These are phyloP conservation scores for Camptogramma bilineatum DNA, from an alignment of 2,888 invertebrate species.

Conservation along the genomic window DNA sequence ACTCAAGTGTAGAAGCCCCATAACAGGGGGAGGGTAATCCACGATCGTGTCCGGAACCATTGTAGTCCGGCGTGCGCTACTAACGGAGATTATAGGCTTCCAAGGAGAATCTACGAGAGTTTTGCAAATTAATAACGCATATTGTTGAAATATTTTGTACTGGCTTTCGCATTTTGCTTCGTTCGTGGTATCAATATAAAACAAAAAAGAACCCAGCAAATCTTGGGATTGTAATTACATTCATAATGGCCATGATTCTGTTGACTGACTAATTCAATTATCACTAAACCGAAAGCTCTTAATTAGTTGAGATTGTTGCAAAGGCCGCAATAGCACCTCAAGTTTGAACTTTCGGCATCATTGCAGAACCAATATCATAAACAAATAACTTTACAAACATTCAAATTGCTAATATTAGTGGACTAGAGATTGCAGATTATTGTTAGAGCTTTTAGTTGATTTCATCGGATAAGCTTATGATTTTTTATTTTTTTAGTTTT, in stretches of 20 bases:
- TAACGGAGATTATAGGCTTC: constrained; percentile 72
- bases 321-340: too few species aligned
- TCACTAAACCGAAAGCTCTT: too few species aligned
- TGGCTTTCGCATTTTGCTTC: constrained; percentile 34
- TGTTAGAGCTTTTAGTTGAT: too few species aligned
- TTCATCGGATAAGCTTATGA: too few species aligned
- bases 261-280: too few species aligned
- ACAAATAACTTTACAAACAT: too few species aligned
- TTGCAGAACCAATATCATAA: too few species aligned
- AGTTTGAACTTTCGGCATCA: too few species aligned
- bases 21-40: constrained; percentile 65
- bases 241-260: background rate
- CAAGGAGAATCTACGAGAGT: constrained; percentile 61
- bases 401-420: too few species aligned
- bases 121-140: constrained; percentile 78
- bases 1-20: constrained; percentile 23
- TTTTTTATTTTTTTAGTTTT: too few species aligned
- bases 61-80: constrained; percentile 67
- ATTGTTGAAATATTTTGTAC: constrained; percentile 43
- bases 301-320: too few species aligned
- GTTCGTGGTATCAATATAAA: background rate
- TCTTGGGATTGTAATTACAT: background rate
- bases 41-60: constrained; percentile 66
- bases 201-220: background rate
- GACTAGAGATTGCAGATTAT: too few species aligned